Conservation (phyloP, 2,797 vertebrate species). For the Trematomus bernacchii region DNA sequence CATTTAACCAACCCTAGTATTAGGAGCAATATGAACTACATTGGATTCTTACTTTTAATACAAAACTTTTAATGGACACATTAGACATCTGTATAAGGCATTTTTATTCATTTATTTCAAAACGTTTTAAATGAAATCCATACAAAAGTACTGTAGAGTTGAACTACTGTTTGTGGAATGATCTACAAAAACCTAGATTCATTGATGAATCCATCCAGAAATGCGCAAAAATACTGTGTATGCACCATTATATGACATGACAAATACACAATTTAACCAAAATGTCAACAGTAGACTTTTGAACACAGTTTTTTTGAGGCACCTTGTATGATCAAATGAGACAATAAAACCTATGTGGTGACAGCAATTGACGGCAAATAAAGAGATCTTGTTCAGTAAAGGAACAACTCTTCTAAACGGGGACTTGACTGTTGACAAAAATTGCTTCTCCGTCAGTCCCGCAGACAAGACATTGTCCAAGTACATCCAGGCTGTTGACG, state of each 20-base stretch:
- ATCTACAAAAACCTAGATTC: slow-evolving; percentile 24
- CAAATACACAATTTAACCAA: slow-evolving; percentile 14
- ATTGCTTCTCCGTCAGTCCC: slow-evolving; percentile 96
- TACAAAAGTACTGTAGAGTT: slow-evolving; percentile 29
- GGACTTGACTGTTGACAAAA: slow-evolving; percentile 91
- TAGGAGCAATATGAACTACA: background rate
- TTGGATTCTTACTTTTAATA: background rate
- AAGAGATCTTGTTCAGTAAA: slow-evolving; percentile 6
- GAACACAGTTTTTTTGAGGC: slow-evolving; percentile 9
- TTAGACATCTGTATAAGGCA: slow-evolving; percentile 19
- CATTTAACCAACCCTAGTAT: too few species aligned
- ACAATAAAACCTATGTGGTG: slow-evolving; percentile 2
- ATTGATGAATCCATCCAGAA: background rate
- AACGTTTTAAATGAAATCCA: slow-evolving; percentile 35
- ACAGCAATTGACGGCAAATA: slow-evolving; percentile 19
- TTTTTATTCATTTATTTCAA: slow-evolving; percentile 50
- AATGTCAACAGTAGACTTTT: background rate
- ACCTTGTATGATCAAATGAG: background rate
- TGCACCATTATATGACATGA: background rate
- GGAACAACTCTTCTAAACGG: slow-evolving; percentile 65
- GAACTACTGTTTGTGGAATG: slow-evolving; percentile 26
- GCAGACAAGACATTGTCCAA: slow-evolving; percentile 94
- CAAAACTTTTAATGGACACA: background rate
- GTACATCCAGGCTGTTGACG: slow-evolving; percentile 95
- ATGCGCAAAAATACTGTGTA: background rate